These are phyloP conservation scores for Zoanthus gigantus DNA, from an alignment of 92 coral and sea anemone species.

Conservation along the genomic window DNA sequence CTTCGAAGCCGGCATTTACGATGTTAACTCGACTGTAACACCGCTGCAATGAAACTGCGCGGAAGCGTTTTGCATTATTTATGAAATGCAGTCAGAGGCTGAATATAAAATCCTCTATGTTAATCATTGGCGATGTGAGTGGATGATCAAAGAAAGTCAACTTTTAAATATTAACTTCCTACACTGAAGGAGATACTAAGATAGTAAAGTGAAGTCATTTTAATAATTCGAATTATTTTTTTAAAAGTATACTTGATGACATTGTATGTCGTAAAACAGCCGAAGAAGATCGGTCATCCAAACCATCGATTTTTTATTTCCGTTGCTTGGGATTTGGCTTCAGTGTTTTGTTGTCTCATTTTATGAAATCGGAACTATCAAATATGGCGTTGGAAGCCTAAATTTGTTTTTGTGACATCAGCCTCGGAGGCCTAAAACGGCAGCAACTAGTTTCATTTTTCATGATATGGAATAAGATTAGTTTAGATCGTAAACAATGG, in stretches of 20 bases:
- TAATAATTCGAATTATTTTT: conserved; percentile 29
- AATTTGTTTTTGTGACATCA: not conserved
- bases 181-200: conserved; percentile 3
- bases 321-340: not conserved
- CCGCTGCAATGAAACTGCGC: conserved; percentile 44
- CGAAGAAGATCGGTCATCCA: not conserved
- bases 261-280: not conserved
- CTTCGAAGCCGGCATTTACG: not conserved
- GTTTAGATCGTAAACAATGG: not conserved
- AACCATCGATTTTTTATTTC: not conserved
- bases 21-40: conserved; percentile 17
- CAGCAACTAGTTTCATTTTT: not conserved
- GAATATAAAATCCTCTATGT: conserved; percentile 81
- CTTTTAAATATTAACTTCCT: conserved; percentile 90
- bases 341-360: not conserved
- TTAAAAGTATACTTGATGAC: not conserved
- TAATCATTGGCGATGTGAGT: conserved; percentile 88
- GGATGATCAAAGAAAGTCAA: conserved; percentile 65
- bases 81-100: conserved; percentile 78
- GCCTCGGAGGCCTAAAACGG: not conserved
- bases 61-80: conserved; percentile 81
- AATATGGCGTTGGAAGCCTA: not conserved
- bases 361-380: not conserved
- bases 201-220: conserved; percentile 64
- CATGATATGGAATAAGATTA: not conserved